Conservation (phyloP, 2,113 vertebrate species). For the Psilopogon haemacephalus region DNA sequence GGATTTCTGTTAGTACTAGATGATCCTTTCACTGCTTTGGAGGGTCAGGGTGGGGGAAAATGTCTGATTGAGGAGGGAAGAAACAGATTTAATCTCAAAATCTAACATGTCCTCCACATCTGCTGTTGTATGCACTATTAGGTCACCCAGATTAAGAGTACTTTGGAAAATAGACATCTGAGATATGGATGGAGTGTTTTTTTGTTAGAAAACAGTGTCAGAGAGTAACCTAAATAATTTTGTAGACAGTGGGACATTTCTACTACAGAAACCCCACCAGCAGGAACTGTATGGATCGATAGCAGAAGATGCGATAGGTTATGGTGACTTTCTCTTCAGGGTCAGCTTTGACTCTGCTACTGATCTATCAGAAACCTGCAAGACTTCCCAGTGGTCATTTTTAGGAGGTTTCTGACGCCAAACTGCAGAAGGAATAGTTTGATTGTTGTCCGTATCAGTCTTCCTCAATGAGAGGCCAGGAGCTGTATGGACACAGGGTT, state of each 20-base stretch:
- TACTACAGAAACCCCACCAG: fast-evolving
- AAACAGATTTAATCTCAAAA: neutral
- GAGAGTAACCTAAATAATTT: neutral
- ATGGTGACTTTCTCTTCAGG: neutral
- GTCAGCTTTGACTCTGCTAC: neutral
- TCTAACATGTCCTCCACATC: neutral
- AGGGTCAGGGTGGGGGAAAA: neutral
- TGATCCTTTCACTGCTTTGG: neutral
- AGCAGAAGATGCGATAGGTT: neutral
- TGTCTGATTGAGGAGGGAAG: neutral
- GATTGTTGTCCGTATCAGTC: neutral
- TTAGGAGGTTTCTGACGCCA: neutral
- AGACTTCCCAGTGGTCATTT: constrained; percentile 46
- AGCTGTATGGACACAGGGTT: neutral
- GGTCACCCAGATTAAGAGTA: neutral
- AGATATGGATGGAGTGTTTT: fast-evolving
- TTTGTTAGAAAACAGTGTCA: neutral
- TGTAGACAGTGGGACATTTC: neutral
- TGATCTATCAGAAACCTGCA: neutral
- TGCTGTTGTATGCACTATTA: fast-evolving
- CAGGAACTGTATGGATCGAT: fast-evolving
- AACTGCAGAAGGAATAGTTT: neutral
- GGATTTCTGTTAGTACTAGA: neutral
- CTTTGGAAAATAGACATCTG: neutral
- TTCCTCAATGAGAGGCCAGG: neutral